A percentile compares a stretch with the other conserved stretches of the same genome.
phyloP scores from a whole-genome alignment of 2,888 invertebrate genomes.

The Xestoiulus laeticollis region DNA sequence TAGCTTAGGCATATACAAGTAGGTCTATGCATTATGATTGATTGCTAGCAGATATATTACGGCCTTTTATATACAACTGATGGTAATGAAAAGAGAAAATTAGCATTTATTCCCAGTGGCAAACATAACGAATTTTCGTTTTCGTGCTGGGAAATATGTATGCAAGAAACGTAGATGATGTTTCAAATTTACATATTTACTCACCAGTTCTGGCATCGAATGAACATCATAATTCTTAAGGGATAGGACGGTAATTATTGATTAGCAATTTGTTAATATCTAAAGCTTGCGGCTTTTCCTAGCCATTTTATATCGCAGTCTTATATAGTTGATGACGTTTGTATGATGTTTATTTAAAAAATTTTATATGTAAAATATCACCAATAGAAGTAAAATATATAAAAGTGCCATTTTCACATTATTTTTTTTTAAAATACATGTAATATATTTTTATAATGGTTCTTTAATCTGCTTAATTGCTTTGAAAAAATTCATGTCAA shows the following conservation, averaged over 20 bases:
- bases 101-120: slow-evolving; percentile 10
- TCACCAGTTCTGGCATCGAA: not conserved
- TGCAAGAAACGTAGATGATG: not conserved
- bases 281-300: not conserved
- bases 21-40: not conserved
- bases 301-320: too few species aligned
- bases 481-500: too few species aligned
- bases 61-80: not conserved
- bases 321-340: too few species aligned
- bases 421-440: too few species aligned
- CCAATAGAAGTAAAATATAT: too few species aligned
- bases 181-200: slow-evolving; percentile 25
- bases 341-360: too few species aligned
- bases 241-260: slow-evolving; percentile 13
- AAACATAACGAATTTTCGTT: not conserved
- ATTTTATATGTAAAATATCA: too few species aligned
- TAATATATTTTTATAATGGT: too few species aligned
- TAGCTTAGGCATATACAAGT: not conserved
- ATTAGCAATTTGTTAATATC: not conserved
- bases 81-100: slow-evolving; percentile 21
- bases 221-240: not conserved
- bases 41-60: not conserved
- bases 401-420: too few species aligned
- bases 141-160: not conserved
- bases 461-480: too few species aligned